Evolutionary conservation across 1,140 invertebrate species (phyloP).

Genomic region (Grapholita molesta): DNA sequence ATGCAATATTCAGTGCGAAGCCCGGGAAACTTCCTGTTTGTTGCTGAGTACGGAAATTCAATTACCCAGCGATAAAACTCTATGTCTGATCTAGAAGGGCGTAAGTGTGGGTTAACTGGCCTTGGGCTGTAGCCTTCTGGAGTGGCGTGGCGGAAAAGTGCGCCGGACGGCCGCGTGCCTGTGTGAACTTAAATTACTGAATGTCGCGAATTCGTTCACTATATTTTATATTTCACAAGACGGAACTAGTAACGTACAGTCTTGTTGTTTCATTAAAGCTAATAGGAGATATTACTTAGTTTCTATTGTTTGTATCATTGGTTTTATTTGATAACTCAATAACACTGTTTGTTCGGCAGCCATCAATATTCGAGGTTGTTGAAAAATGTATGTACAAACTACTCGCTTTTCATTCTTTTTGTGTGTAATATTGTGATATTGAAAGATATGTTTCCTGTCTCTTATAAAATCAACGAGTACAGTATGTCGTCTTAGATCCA

Average conservation of each 20-base stretch:
- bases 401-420: too few species aligned
- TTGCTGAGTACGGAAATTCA: slow-evolving; percentile 60
- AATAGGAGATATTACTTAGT: background rate
- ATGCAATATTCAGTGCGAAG: slow-evolving; percentile 55
- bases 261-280: background rate
- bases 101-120: background rate
- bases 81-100: slow-evolving; percentile 21
- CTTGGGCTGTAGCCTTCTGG: background rate
- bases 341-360: too few species aligned
- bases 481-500: too few species aligned
- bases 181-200: slow-evolving; percentile 13
- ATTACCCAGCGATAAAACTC: slow-evolving; percentile 64
- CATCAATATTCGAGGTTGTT: too few species aligned
- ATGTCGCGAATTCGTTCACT: background rate
- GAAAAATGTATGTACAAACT: too few species aligned
- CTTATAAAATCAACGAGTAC: too few species aligned
- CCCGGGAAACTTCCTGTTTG: slow-evolving; percentile 59
- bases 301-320: background rate
- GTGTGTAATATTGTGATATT: too few species aligned
- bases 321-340: background rate
- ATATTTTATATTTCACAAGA: slow-evolving; percentile 9
- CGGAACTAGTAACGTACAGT: background rate
- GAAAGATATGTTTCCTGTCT: too few species aligned
- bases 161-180: background rate
- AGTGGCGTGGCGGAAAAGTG: background rate